A percentile compares a stretch with the other conserved stretches of the same genome.
These are phyloP conservation scores for Cotesia vestalis DNA, from an alignment of 1,140 invertebrate species.

Conservation along the genomic window DNA sequence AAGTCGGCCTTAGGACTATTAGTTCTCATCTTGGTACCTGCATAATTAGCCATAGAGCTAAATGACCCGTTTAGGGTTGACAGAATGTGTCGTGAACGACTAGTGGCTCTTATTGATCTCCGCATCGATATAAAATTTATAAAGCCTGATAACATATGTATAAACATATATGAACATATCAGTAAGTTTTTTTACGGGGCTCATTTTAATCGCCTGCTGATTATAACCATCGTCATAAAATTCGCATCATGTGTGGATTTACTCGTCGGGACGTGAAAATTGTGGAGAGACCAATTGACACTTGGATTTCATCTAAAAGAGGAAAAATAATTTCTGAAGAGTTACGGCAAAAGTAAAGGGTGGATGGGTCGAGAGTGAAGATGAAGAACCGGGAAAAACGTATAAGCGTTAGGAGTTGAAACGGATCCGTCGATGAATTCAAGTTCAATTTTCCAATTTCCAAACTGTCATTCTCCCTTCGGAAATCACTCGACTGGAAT, in stretches of 20 bases:
- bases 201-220: too few relatives aligned
- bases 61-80: constrained; percentile 29
- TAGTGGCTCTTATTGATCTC: constrained; percentile 7
- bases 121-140: not conserved
- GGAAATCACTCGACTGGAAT: constrained; percentile 43
- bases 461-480: constrained; percentile 46
- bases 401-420: constrained; percentile 16
- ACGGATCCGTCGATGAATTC: constrained; percentile 42
- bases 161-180: too few relatives aligned
- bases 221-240: too few relatives aligned
- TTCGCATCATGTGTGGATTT: not conserved
- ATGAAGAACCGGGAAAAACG: not conserved
- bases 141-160: too few relatives aligned
- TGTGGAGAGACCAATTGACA: constrained; percentile 5
- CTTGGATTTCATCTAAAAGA: not conserved
- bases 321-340: not conserved
- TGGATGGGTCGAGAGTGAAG: not conserved
- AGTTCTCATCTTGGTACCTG: not conserved
- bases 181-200: too few relatives aligned
- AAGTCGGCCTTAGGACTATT: not conserved
- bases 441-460: constrained; percentile 59
- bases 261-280: not conserved
- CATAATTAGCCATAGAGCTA: constrained; percentile 26
- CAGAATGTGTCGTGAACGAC: not conserved
- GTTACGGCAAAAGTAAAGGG: not conserved